Base-by-base conservation (phyloP, 2,797 vertebrate genomes). In the Chaetodon trifasciatus region DNA sequence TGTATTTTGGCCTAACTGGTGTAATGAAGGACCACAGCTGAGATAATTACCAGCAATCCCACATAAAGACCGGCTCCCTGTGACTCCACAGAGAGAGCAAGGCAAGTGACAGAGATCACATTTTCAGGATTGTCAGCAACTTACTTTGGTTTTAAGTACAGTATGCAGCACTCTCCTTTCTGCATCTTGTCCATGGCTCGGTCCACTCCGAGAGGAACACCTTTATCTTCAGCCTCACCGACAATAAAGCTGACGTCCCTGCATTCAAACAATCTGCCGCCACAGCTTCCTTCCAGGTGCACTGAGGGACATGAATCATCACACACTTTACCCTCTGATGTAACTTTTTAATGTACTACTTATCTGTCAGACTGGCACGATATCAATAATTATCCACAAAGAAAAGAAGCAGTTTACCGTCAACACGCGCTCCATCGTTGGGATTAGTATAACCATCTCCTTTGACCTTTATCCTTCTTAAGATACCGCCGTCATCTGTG, bases 181-280 rank as follows among this genome's bases (percentile, higher is more conserved):
- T 98, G 98, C 97, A 99, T 99, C 89, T 97, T 99, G 91, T 99
- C 97, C 94, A 99, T 95, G 73, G 98, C 97, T 85, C 97, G 96
- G 93, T 99, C 98, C 0, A 99, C 97, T 76, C 98, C 98, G 0
- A 98, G 95, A 39, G 98, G 98, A 93, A 99, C 92, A 39, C 96
- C 96, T 4, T 96, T 95, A 72, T 99, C 98, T 86, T 98, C 97
- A 47, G 96, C 97, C 91, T 99, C 97, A 0, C 98, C 97, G 64
- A 99, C 96, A 0, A 93, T 85, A n/a, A 99, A 99, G 28, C 88
- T 94, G 82, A 97, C 94, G 0, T 98, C 97, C 87, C 97, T 95
- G 89, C 95, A 95, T 88, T 99, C 98, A 40, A 99, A 99, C 81
- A 94, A 73, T 70, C 85, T 93, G 58, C 92, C 96, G 0, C 86